Percentiles rank a stretch among this genome's conserved stretches.
phyloP scores from a whole-genome alignment of 1,140 invertebrate species.

The Penaeus chinensis region DNA sequence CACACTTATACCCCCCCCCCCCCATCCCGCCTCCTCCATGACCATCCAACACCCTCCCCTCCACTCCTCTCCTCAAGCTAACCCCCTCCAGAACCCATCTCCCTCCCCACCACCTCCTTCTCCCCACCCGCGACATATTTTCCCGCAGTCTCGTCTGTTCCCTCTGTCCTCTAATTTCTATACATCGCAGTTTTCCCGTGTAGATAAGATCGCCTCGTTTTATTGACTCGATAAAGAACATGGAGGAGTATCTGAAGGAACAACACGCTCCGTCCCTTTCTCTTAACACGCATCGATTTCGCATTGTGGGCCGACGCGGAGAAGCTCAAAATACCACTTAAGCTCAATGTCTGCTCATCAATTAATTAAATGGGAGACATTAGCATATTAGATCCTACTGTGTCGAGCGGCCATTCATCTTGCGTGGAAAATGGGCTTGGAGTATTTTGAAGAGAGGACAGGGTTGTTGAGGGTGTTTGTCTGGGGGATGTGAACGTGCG shows the following conservation, averaged over 20 bases:
- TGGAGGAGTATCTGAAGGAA: conserved; percentile 51
- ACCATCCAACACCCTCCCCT: not conserved
- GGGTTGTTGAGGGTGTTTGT: conserved; percentile 40
- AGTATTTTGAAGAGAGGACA: conserved; percentile 55
- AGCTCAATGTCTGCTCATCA: conserved; percentile 60
- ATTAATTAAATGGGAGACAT: conserved; percentile 61
- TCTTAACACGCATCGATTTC: conserved; percentile 61
- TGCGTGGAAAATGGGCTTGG: conserved; percentile 53
- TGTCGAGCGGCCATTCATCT: conserved; percentile 60
- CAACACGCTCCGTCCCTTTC: conserved; percentile 29
- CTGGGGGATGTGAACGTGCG: conserved; percentile 46
- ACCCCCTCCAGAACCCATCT: not conserved
- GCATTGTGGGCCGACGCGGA: conserved; percentile 54
- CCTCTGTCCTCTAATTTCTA: conserved; percentile 47
- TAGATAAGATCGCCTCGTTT: conserved; percentile 16
- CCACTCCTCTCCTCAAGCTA: not conserved
- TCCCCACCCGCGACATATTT: not conserved
- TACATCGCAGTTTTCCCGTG: conserved; percentile 34
- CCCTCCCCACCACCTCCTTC: not conserved
- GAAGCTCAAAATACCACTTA: conserved; percentile 60
- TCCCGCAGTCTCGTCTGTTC: conserved; percentile 25
- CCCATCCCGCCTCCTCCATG: not conserved
- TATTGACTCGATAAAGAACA: conserved; percentile 55
- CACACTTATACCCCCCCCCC: not conserved
- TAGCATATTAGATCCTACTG: conserved; percentile 60